Evolutionary conservation across 2,888 invertebrate species (phyloP).

Genomic region (Colostygia pectinataria): DNA sequence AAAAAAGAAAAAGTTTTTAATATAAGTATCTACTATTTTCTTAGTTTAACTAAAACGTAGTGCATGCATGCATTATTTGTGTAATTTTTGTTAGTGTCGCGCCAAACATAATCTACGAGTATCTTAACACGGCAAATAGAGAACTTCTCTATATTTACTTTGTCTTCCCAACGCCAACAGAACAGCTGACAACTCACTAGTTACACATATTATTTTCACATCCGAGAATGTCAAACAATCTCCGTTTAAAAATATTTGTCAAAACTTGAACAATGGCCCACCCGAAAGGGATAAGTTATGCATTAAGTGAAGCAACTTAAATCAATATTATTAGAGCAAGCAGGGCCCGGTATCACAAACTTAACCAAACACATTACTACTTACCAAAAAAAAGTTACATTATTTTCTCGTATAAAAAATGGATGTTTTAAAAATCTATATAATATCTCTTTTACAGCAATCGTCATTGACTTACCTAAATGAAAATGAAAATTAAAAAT

Average conservation of each 20-base stretch:
- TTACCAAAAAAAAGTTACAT: background rate
- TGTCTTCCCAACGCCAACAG: slow-evolving; percentile 78
- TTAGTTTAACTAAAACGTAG: too few relatives aligned
- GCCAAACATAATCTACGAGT: too few relatives aligned
- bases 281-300: slow-evolving; percentile 47
- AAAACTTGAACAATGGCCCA: slow-evolving; percentile 43
- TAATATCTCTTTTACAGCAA: too few relatives aligned
- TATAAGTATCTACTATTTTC: too few relatives aligned
- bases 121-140: background rate
- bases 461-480: too few relatives aligned
- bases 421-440: too few relatives aligned
- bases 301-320: slow-evolving; percentile 55
- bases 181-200: slow-evolving; percentile 36
- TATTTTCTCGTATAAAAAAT: too few relatives aligned
- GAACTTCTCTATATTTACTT: too few relatives aligned
- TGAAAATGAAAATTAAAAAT: background rate
- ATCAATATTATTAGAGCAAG: slow-evolving; percentile 66
- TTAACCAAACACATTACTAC: background rate
- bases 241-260: slow-evolving; percentile 49
- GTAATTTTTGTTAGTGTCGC: too few relatives aligned
- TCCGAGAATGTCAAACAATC: slow-evolving; percentile 48
- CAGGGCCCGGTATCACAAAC: slow-evolving; percentile 25
- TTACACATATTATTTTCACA: slow-evolving; percentile 48
- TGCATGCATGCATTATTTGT: too few relatives aligned
- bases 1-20: too few relatives aligned